Evolutionary conservation across 2,113 vertebrate species (phyloP).

Genomic region (Merops nubicus): DNA sequence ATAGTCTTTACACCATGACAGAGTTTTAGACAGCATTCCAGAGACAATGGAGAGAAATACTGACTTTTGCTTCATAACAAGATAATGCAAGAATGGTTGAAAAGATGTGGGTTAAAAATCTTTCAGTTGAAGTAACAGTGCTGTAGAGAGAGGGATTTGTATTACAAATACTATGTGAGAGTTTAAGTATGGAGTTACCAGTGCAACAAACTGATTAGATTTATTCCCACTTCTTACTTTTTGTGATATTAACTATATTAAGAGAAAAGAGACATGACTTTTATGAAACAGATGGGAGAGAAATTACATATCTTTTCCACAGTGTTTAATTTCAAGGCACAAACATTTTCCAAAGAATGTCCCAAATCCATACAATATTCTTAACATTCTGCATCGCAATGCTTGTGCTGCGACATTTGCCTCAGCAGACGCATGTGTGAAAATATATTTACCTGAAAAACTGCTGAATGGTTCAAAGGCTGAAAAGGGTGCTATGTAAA

Average conservation of each 20-base stretch:
- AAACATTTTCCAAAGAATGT: not conserved
- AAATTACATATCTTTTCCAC: not conserved
- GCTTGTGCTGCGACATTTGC: slow-evolving; percentile 30
- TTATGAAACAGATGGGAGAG: not conserved
- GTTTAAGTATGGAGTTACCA: not conserved
- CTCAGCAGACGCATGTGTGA: slow-evolving; percentile 13
- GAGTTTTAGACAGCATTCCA: not conserved
- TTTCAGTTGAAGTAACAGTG: not conserved
- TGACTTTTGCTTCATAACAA: not conserved
- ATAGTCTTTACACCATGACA: not conserved
- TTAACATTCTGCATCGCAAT: not conserved
- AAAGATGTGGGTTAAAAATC: not conserved
- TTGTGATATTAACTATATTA: not conserved
- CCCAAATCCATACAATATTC: not conserved
- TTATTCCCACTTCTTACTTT: not conserved
- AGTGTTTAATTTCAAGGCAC: not conserved
- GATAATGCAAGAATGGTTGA: not conserved
- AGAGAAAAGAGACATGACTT: not conserved
- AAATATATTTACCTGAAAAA: slow-evolving; percentile 27
- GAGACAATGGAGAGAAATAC: not conserved
- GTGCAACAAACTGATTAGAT: not conserved
- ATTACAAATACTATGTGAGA: not conserved
- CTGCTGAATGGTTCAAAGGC: not conserved
- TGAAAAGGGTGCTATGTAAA: slow-evolving; percentile 5
- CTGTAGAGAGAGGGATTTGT: not conserved